Conservation (phyloP, 64 coral and sea anemone species). For the Montipora sp. region DNA sequence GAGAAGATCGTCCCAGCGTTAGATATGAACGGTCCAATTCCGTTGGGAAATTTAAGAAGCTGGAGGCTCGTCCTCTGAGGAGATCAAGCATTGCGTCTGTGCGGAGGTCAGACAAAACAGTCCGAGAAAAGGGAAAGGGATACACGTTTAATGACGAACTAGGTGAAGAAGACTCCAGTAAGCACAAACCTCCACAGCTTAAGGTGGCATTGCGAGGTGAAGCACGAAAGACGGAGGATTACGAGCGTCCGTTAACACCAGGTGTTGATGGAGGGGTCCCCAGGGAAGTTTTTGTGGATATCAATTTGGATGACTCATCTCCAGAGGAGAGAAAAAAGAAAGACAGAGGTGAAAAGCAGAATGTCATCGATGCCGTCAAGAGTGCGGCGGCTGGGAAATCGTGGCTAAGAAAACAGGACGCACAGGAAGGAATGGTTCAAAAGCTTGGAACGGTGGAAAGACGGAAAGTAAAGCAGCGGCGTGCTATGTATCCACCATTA, state of each 20-base stretch:
- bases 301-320: slow-evolving; percentile 28
- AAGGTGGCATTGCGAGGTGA: background rate
- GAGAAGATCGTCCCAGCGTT: background rate
- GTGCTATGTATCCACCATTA: slow-evolving; percentile 93
- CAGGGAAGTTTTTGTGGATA: slow-evolving; percentile 18
- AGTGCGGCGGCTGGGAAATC: slow-evolving; percentile 22
- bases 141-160: slow-evolving; percentile 64
- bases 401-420: slow-evolving; percentile 25
- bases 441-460: slow-evolving; percentile 65
- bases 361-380: slow-evolving; percentile 35
- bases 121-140: slow-evolving; percentile 73
- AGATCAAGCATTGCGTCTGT: slow-evolving; percentile 89
- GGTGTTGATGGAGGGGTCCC: background rate
- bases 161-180: background rate
- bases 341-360: background rate
- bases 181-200: background rate
- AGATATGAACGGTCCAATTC: slow-evolving; percentile 69
- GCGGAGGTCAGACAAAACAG: slow-evolving; percentile 79
- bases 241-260: slow-evolving; percentile 1
- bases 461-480: slow-evolving; percentile 36
- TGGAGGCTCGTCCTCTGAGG: slow-evolving; percentile 82
- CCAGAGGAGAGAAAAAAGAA: background rate
- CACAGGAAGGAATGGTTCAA: slow-evolving; percentile 42
- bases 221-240: background rate
- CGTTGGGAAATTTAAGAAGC: slow-evolving; percentile 43